Evolutionary conservation across 2,888 invertebrate species (phyloP).

Genomic region (Stenurella melanura): DNA sequence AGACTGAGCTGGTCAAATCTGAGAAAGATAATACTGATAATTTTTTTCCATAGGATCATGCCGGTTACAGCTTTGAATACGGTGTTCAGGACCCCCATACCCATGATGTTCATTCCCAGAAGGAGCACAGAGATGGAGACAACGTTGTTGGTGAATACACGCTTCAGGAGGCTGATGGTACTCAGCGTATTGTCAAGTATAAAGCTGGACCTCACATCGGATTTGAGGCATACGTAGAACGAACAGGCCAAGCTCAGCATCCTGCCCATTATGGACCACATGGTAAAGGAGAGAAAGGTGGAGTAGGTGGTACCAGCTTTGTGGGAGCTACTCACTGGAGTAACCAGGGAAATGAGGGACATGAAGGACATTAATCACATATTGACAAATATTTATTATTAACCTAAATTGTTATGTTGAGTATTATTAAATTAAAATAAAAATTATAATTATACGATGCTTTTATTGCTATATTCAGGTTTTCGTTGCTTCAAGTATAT

Average conservation of each 20-base stretch:
- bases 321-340: slow-evolving; percentile 61
- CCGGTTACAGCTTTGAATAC: slow-evolving; percentile 77
- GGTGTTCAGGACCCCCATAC: slow-evolving; percentile 76
- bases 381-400: background rate
- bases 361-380: background rate
- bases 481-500: too few species aligned
- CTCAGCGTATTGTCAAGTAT: slow-evolving; percentile 76
- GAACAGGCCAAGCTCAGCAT: slow-evolving; percentile 73
- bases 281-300: slow-evolving; percentile 48
- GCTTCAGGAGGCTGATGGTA: slow-evolving; percentile 76
- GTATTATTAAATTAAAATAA: slow-evolving; percentile 2
- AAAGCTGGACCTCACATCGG: slow-evolving; percentile 76
- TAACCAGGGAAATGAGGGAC: slow-evolving; percentile 50
- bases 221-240: slow-evolving; percentile 69
- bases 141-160: slow-evolving; percentile 76
- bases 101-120: slow-evolving; percentile 76
- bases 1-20: too few species aligned
- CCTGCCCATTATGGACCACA: slow-evolving; percentile 51
- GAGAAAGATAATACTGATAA: too few species aligned
- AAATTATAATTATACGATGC: background rate
- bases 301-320: slow-evolving; percentile 60
- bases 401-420: background rate
- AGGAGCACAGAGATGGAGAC: slow-evolving; percentile 75
- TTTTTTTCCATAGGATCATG: slow-evolving; percentile 66
- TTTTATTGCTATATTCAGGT: too few species aligned